Base-by-base conservation (phyloP, 1,140 invertebrate genomes). In the Palaemon carinicauda region DNA sequence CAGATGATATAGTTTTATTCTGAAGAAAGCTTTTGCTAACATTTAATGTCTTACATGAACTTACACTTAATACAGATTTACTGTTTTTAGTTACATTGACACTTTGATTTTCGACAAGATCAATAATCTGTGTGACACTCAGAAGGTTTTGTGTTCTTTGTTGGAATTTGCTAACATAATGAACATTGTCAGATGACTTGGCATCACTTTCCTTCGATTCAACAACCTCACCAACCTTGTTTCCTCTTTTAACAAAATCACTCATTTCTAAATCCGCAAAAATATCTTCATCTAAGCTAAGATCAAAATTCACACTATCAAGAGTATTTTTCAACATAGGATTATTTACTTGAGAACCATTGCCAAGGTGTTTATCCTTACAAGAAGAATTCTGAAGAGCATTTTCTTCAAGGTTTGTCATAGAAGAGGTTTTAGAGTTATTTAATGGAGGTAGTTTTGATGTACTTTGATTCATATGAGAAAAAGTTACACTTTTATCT, bases 221-320 rank as follows among this genome's bases (percentile, higher is more conserved):
- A 31, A 21, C 31, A 65, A 31, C 1, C 41, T 1, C 24, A 41
- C 14, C 21, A 5, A 24, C 21, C 5, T 14, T 17, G 29, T 29
- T 15, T 24, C 21, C 24, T 12, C 12, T 41, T 24, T 69, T 21
- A 24, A 2, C 29, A 52, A 29, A 1, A 52, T 73, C 15, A 29
- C 74, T 50, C 21, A 50, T 65, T n/a, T 82, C 80, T 53, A 31
- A n/a, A 3, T 74, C 69, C 31, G 5, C 51, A 74, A 82, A 82
- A 27, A 82, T 51, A 75, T 82, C 69, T 71, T 82, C 79, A 51
- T 81, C 80, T 17, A 82, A 24, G 29, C 69, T 73, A 17, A 82
- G 69, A 71, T 54, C 14, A 33, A 74, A 74, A 19, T 73, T 54
- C 29, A 54, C 80, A 51, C 21, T 74, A 73, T 14, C 17, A 17